phyloP scores from a whole-genome alignment of 2,113 vertebrate species.

The Ibidorhyncha struthersii region DNA sequence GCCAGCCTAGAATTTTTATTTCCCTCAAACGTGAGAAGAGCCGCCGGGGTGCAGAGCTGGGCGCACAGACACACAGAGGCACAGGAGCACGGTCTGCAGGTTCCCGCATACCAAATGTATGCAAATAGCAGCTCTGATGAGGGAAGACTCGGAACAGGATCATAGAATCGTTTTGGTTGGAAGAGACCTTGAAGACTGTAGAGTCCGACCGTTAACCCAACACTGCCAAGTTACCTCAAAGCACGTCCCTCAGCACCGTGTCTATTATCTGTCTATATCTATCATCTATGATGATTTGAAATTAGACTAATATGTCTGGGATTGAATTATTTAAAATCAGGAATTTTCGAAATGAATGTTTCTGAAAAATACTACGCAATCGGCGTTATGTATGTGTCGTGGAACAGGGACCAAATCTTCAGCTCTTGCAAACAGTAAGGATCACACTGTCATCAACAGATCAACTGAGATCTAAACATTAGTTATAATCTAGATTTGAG shows the following conservation, averaged over 20 bases:
- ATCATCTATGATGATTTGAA: neutral
- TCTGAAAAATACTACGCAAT: rapidly evolving
- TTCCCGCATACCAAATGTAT: neutral
- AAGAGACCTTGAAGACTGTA: neutral
- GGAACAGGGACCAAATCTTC: neutral
- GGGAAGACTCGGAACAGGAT: neutral
- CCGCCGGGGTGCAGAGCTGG: neutral
- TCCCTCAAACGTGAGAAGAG: neutral
- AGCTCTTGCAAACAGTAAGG: rapidly evolving
- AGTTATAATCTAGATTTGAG: neutral
- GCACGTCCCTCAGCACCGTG: neutral
- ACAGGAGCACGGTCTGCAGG: neutral
- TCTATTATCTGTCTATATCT: neutral
- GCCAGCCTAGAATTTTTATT: neutral
- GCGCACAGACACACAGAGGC: no score
- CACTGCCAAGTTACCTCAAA: neutral
- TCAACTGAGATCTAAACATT: neutral
- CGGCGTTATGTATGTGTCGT: rapidly evolving
- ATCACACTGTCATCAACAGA: rapidly evolving
- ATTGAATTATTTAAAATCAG: neutral
- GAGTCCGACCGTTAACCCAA: neutral
- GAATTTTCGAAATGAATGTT: rapidly evolving
- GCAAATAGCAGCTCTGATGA: neutral
- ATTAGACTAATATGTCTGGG: neutral
- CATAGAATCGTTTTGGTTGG: neutral